phyloP scores from a whole-genome alignment of 2,797 vertebrate species.

The Manis crassicaudata region DNA sequence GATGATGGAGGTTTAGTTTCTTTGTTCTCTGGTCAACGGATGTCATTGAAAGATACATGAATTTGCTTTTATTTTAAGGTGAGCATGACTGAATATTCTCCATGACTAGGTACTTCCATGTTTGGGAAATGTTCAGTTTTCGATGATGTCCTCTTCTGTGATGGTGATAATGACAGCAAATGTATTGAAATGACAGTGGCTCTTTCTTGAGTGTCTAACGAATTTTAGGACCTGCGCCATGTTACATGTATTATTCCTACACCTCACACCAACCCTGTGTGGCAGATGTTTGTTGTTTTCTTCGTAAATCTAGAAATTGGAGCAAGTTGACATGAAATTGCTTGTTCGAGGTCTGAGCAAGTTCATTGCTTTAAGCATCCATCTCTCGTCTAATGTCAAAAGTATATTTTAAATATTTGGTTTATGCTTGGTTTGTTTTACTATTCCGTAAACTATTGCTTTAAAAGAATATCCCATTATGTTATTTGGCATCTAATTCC shows the following conservation, averaged over 20 bases:
- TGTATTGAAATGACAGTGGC: neutral
- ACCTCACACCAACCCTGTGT: accelerated
- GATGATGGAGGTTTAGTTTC: constrained; percentile 20
- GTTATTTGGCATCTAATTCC: constrained; percentile 39
- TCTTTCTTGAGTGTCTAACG: neutral
- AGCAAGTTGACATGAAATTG: neutral
- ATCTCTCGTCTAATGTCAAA: neutral
- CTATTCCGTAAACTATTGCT: constrained; percentile 38
- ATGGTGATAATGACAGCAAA: neutral
- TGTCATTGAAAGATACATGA: constrained; percentile 4
- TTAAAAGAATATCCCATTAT: constrained; percentile 17
- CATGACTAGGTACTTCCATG: constrained; percentile 31
- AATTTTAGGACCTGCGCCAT: neutral
- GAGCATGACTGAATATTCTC: constrained; percentile 60
- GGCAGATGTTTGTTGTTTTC: neutral
- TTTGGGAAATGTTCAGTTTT: constrained; percentile 51
- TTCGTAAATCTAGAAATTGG: neutral
- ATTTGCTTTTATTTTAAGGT: constrained; percentile 65
- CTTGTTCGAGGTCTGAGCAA: neutral
- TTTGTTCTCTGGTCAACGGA: constrained; percentile 34
- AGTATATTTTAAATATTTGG: neutral
- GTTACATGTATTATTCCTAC: neutral
- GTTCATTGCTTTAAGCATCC: neutral
- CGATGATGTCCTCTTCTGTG: constrained; percentile 51
- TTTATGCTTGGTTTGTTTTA: neutral